These are phyloP conservation scores for Andricus curvator DNA, from an alignment of 2,888 invertebrate species.

Conservation along the genomic window DNA sequence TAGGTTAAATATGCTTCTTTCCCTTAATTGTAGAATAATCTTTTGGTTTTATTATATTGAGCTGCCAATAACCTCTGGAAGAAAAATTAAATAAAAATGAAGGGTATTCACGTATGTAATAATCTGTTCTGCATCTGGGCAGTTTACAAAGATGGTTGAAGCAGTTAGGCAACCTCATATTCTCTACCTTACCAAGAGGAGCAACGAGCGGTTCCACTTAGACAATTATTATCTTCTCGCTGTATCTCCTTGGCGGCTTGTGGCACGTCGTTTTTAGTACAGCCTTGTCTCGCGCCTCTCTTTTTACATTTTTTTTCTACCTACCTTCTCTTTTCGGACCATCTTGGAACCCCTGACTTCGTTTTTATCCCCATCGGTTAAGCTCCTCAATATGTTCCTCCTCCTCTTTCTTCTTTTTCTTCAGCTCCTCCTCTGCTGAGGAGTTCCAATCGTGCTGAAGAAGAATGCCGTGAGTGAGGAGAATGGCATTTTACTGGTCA, in stretches of 20 bases:
- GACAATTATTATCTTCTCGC: conserved; percentile 72
- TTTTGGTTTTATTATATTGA: background rate
- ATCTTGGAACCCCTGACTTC: conserved; percentile 35
- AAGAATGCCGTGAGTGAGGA: background rate
- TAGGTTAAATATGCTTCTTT: too few relatives aligned
- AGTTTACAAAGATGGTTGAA: conserved; percentile 17
- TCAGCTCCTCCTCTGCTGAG: conserved; percentile 17
- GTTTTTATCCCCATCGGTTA: conserved; percentile 41
- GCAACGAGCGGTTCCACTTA: conserved; percentile 66
- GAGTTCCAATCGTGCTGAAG: background rate
- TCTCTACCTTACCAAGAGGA: conserved; percentile 16
- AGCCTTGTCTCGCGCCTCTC: conserved; percentile 58
- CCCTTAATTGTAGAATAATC: background rate
- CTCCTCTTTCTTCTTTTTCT: conserved; percentile 17
- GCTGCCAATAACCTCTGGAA: background rate
- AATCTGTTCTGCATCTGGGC: conserved; percentile 6
- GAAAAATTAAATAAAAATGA: background rate
- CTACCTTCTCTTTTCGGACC: conserved; percentile 38
- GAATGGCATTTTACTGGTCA: background rate
- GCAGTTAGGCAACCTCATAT: conserved; percentile 35
- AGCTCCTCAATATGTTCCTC: conserved; percentile 43
- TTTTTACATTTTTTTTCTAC: conserved; percentile 49
- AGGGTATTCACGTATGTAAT: background rate
- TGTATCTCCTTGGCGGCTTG: conserved; percentile 67
- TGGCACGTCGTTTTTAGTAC: conserved; percentile 70